Evolutionary conservation across 2,797 vertebrate species (phyloP).

Genomic region (Acipenser oxyrinchus): DNA sequence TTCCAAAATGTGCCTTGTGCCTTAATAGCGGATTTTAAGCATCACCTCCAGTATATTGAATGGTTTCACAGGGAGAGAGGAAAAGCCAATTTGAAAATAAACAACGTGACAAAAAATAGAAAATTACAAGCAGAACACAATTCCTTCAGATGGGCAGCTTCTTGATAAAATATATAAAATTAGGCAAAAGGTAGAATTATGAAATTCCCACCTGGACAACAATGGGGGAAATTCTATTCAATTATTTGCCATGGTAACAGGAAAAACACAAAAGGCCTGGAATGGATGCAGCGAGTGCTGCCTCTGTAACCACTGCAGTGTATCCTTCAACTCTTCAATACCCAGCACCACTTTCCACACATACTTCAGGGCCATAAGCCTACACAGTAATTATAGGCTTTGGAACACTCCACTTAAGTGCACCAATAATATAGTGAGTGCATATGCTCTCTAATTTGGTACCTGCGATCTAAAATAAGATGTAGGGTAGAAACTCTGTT

Average conservation of each 20-base stretch:
- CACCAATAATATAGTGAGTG: conserved; percentile 82
- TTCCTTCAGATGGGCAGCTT: conserved; percentile 54
- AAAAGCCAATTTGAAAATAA: background rate
- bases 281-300: conserved; percentile 67
- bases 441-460: conserved; percentile 75
- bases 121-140: conserved; percentile 1
- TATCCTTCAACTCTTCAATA: conserved; percentile 80
- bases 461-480: conserved; percentile 58
- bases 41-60: background rate
- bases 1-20: background rate
- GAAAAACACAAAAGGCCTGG: conserved; percentile 78
- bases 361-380: conserved; percentile 84
- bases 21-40: background rate
- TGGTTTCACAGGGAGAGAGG: background rate
- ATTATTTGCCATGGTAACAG: conserved; percentile 91
- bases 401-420: conserved; percentile 84
- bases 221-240: conserved; percentile 88
- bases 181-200: conserved; percentile 73
- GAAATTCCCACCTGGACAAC: conserved; percentile 84
- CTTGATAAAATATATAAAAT: conserved; percentile 71
- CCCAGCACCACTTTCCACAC: conserved; percentile 70
- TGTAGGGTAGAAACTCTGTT: conserved; percentile 38
- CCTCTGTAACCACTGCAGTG: conserved; percentile 74
- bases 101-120: no score
- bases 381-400: conserved; percentile 80